Evolutionary conservation across 2,113 vertebrate genomes (phyloP).

Genomic region (Caretta caretta): DNA sequence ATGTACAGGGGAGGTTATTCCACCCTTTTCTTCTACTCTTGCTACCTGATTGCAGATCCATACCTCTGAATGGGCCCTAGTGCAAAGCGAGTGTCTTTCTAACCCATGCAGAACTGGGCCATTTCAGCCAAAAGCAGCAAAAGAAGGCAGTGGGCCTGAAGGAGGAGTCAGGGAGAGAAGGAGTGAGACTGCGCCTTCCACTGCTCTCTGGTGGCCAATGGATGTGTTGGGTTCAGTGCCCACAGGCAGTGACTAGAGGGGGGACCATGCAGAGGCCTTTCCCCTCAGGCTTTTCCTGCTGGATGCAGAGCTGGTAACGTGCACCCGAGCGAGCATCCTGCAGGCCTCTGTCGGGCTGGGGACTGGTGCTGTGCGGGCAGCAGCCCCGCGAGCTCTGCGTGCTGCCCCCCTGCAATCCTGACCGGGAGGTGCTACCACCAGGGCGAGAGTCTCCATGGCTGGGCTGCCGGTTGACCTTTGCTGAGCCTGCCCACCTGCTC

Average conservation of each 20-base stretch:
- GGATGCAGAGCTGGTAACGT: neutral
- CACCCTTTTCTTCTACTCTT: neutral
- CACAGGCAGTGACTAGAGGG: neutral
- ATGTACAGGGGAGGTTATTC: neutral
- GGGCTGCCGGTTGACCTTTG: neutral
- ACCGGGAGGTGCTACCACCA: neutral
- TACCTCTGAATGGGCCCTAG: neutral
- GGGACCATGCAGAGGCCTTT: no score
- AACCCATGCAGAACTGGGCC: neutral
- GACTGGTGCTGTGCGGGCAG: neutral
- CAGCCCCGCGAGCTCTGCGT: no score
- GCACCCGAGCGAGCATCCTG: neutral
- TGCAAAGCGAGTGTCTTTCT: neutral
- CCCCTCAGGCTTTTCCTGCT: neutral
- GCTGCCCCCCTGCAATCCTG: neutral
- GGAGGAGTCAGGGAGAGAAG: neutral
- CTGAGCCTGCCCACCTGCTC: neutral
- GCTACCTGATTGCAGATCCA: neutral
- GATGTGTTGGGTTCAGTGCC: neutral
- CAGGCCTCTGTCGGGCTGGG: neutral
- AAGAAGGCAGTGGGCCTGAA: neutral
- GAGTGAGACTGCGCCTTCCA: neutral
- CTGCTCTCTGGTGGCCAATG: neutral
- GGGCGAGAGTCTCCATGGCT: neutral
- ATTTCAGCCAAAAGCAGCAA: neutral